A percentile compares a stretch with the other conserved stretches of the same genome.
Conservation (phyloP, 2,797 vertebrate species). For the Premnoplex brunnescens region DNA sequence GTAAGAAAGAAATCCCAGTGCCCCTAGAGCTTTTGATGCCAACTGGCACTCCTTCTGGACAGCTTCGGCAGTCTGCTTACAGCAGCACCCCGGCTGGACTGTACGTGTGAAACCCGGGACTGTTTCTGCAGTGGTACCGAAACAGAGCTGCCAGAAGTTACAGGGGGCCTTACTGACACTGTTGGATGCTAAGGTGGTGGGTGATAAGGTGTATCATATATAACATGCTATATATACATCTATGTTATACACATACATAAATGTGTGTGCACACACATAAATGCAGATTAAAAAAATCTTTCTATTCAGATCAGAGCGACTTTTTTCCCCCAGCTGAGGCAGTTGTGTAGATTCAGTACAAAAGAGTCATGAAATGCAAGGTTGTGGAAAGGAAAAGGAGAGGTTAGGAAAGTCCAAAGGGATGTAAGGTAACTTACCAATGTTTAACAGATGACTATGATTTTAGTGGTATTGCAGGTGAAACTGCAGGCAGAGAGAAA, state of each 20-base stretch:
- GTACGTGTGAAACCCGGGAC: not conserved
- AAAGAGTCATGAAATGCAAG: not conserved
- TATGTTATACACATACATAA: not conserved
- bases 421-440: not conserved
- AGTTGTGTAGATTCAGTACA: not conserved
- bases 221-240: not conserved
- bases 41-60: constrained; percentile 16
- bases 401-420: not conserved
- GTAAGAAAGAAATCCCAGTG: not conserved
- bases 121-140: not conserved
- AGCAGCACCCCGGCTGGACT: not conserved
- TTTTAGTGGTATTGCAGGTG: not conserved
- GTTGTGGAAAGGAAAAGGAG: not conserved
- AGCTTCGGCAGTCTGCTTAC: not conserved
- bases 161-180: not conserved
- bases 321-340: not conserved
- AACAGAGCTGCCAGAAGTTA: not conserved
- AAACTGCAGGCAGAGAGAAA: not conserved
- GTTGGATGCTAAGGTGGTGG: not conserved
- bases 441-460: not conserved
- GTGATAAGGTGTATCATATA: accelerated
- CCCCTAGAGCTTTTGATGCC: constrained; percentile 1
- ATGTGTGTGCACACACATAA: not conserved
- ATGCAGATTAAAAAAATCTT: not conserved
- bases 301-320: not conserved